Evolutionary conservation across 2,888 invertebrate genomes (phyloP).

Genomic region (Chrysolina americana): DNA sequence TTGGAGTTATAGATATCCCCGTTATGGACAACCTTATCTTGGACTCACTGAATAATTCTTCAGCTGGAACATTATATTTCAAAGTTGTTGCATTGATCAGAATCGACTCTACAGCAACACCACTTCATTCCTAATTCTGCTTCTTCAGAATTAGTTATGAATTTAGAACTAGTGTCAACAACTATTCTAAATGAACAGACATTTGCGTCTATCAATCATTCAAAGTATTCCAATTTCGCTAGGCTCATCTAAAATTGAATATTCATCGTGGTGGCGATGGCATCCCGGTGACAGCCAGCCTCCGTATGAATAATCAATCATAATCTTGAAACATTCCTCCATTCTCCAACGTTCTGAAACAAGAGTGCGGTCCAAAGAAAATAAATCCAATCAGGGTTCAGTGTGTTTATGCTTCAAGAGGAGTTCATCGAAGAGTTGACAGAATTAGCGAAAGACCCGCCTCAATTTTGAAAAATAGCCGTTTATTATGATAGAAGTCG

Average conservation of each 20-base stretch:
- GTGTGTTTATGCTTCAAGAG: too few species aligned
- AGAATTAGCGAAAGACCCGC: too few species aligned
- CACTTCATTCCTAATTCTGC: background rate
- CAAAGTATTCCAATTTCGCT: background rate
- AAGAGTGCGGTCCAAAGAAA: background rate
- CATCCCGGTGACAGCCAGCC: background rate
- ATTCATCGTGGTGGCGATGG: background rate
- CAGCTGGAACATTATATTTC: too few species aligned
- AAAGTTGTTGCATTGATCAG: background rate
- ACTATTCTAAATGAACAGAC: background rate
- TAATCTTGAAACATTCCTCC: background rate
- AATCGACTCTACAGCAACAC: background rate
- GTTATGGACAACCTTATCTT: too few species aligned
- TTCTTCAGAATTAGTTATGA: background rate
- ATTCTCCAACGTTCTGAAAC: background rate
- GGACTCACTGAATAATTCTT: too few species aligned
- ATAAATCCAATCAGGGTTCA: too few species aligned
- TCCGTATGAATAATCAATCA: conserved; percentile 1
- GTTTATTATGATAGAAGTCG: too few species aligned
- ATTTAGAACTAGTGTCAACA: background rate
- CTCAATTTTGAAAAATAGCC: too few species aligned
- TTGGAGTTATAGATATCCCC: too few species aligned
- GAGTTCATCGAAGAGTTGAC: too few species aligned
- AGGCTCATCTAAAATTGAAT: background rate
- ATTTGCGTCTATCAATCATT: background rate